Conservation (phyloP, 2,113 vertebrate genomes). For the Oophaga pumilio region DNA sequence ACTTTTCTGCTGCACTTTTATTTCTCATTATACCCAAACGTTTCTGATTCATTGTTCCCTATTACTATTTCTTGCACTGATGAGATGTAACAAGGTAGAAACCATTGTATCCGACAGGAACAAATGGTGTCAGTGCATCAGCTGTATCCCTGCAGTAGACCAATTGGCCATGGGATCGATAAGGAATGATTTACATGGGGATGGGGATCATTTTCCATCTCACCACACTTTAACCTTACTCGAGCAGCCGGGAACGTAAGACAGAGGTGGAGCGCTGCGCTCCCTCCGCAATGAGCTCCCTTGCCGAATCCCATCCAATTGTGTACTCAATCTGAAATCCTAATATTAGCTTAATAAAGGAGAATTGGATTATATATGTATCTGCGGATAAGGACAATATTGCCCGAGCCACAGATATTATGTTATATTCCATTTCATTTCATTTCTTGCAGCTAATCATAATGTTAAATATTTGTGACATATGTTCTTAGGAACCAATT, state of each 20-base stretch:
- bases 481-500: slow-evolving; percentile 53
- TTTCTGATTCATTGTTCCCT: too few relatives aligned
- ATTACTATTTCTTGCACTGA: too few relatives aligned
- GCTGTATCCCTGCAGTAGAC: too few relatives aligned
- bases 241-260: neutral
- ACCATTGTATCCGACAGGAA: too few relatives aligned
- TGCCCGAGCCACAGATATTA: slow-evolving; percentile 30
- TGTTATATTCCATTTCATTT: slow-evolving; percentile 42
- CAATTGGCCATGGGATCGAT: too few relatives aligned
- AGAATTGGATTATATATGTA: slow-evolving; percentile 41
- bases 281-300: neutral
- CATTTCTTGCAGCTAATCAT: slow-evolving; percentile 41
- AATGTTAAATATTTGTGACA: slow-evolving; percentile 59
- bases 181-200: too few relatives aligned
- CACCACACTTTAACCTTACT: too few relatives aligned
- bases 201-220: too few relatives aligned
- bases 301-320: neutral
- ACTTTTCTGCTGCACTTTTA: too few relatives aligned
- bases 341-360: slow-evolving; percentile 35
- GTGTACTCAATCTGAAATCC: neutral
- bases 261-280: neutral
- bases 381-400: slow-evolving; percentile 43
- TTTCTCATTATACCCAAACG: too few relatives aligned
- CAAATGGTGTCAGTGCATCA: too few relatives aligned
- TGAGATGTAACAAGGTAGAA: too few relatives aligned